Percentiles rank a stretch among this genome's conserved stretches.
Conservation (phyloP, 1,140 invertebrate genomes). For the Hesperophylax magnus region DNA sequence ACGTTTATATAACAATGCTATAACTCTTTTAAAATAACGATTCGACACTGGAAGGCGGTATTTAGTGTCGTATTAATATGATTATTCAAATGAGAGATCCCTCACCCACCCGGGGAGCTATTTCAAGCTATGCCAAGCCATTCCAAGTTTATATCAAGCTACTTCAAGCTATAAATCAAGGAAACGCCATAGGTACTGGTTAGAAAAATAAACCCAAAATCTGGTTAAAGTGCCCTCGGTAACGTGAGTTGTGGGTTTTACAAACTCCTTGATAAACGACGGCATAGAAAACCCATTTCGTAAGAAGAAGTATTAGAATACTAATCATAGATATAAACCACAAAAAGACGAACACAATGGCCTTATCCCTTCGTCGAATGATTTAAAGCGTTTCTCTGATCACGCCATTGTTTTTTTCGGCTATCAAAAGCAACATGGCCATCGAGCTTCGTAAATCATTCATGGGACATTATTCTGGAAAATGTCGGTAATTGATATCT, state of each 20-base stretch:
- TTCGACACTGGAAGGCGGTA: constrained; percentile 8
- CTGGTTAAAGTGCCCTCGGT: constrained; percentile 22
- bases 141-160: not conserved
- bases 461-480: constrained; percentile 18
- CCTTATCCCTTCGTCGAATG: constrained; percentile 38
- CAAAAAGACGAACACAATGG: constrained; percentile 51
- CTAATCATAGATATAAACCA: constrained; percentile 54
- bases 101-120: constrained; percentile 42
- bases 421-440: constrained; percentile 24
- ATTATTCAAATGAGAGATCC: constrained; percentile 46
- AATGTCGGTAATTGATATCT: constrained; percentile 45
- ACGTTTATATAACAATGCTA: not conserved
- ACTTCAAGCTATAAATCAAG: constrained; percentile 7
- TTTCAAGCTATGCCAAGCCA: not conserved
- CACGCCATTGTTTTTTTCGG: constrained; percentile 45
- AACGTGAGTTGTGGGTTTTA: constrained; percentile 43
- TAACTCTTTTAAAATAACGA: constrained; percentile 14
- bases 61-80: constrained; percentile 49
- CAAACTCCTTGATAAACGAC: constrained; percentile 51
- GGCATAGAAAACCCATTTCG: constrained; percentile 47
- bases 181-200: not conserved
- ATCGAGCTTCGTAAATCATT: constrained; percentile 25
- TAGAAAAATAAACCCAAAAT: constrained; percentile 15
- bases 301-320: constrained; percentile 54
- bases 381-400: constrained; percentile 52